These are phyloP conservation scores for Vanessa cardui DNA, from an alignment of 2,888 invertebrate genomes.

Conservation along the genomic window DNA sequence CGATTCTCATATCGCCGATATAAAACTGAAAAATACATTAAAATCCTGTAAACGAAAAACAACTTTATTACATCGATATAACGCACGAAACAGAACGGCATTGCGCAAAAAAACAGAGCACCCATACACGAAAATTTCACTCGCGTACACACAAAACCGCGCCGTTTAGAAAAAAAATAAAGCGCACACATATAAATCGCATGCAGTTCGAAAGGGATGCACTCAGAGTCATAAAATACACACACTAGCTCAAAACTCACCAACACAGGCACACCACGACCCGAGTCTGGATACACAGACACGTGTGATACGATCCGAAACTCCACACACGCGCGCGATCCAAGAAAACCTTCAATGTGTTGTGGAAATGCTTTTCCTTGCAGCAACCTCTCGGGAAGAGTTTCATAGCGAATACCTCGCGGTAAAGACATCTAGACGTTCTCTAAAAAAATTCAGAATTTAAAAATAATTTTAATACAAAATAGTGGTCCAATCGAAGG, in stretches of 20 bases:
- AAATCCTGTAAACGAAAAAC: constrained; percentile 50
- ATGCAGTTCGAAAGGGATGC: constrained; percentile 83
- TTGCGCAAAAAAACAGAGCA: constrained; percentile 66
- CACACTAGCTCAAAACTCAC: constrained; percentile 52
- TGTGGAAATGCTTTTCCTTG: constrained; percentile 82
- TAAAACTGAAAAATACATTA: constrained; percentile 83
- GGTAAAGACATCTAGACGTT: constrained; percentile 80
- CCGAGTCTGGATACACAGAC: constrained; percentile 62
- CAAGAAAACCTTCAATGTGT: constrained; percentile 80
- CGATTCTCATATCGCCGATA: constrained; percentile 83
- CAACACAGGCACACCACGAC: constrained; percentile 50
- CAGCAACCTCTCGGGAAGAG: constrained; percentile 82
- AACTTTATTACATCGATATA: constrained; percentile 43
- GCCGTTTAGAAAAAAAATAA: constrained; percentile 80
- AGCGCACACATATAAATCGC: constrained; percentile 80
- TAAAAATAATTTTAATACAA: constrained; percentile 36
- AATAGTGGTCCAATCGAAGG: constrained; percentile 27
- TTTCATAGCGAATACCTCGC: constrained; percentile 83
- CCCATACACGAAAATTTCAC: constrained; percentile 65
- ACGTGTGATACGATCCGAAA: constrained; percentile 52
- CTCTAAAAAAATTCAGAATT: constrained; percentile 55
- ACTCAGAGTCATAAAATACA: constrained; percentile 82
- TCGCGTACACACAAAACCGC: constrained; percentile 63
- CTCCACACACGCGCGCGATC: constrained; percentile 61
- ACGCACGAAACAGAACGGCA: constrained; percentile 47